Base-by-base conservation (phyloP, 2,888 invertebrate species). In the Apamea monoglypha region DNA sequence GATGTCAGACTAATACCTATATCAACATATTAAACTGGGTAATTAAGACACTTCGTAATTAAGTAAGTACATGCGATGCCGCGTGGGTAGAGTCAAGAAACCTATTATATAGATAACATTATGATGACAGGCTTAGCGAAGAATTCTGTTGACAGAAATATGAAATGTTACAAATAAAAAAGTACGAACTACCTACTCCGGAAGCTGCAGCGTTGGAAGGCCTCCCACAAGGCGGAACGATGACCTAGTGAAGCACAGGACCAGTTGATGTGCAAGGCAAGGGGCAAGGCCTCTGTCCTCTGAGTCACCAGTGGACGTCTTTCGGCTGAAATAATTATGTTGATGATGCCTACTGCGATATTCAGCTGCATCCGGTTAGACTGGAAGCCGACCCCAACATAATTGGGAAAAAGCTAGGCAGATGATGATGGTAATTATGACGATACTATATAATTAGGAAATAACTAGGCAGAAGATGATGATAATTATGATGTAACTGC, bases 71-170 rank as follows among this genome's bases (percentile, higher is more conserved):
- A 72, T 73, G 83, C 77, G 63, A 16, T n/a, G 36, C 68, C 69
- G 61, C 67, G 82, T 81, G 82, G 70, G 69, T 59, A 50, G 18
- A 66, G 66, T 74, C 56, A 85, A 81, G n/a, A 76, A 36, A 74
- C 32, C 1, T 32, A 36, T 7, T 32, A 18, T 18, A 81, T 21
- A 81, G 47, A 76, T 76, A 76, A 64, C 56, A 66, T 21, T 69
- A 56, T 32, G 53, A 61, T n/a, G 18, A 50, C 32, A 40, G n/a
- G 21, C 16, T 68, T 50, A 76, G 32, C 7, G 44, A 70, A 53
- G 25, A 53, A 66, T 44, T n/a, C 2, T 18, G 47, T n/a, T 21
- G 4, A 32, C 10, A 53, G 64, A 44, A 32, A 53, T 76, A 21
- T 7, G n/a, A 44, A 56, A 56, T 53, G 5, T 25, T 70, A 14